Evolutionary conservation across 2,113 vertebrate species (phyloP).

Genomic region (Peucedramus taeniatus): DNA sequence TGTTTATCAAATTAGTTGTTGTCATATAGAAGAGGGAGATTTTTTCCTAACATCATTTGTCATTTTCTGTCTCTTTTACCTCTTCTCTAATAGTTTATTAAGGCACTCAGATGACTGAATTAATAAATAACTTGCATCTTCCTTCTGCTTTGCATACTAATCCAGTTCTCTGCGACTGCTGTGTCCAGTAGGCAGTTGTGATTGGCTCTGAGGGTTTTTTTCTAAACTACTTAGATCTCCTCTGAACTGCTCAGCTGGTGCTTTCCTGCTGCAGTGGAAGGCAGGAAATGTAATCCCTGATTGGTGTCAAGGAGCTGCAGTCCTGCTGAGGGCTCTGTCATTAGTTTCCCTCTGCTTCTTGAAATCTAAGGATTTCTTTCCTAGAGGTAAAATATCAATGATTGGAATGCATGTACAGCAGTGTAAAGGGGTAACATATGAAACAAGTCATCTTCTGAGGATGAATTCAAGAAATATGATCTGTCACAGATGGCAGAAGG

Average conservation of each 20-base stretch:
- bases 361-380: conserved; percentile 26
- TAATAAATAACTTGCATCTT: not conserved
- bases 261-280: conserved; percentile 23
- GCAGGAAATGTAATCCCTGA: conserved; percentile 48
- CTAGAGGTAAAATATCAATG: not conserved
- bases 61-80: not conserved
- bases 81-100: not conserved
- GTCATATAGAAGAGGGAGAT: not conserved
- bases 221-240: not conserved
- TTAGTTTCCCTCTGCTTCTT: conserved; percentile 18
- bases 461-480: not conserved
- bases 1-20: not conserved
- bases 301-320: conserved; percentile 20
- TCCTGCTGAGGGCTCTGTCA: conserved; percentile 39
- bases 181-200: not conserved
- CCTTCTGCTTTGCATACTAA: not conserved
- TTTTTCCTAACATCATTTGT: not conserved
- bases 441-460: not conserved
- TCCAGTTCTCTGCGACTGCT: not conserved
- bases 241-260: conserved; percentile 12
- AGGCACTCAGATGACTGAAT: not conserved
- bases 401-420: not conserved
- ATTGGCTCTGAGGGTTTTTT: not conserved
- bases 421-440: not conserved
- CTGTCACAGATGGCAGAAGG: not conserved